Evolutionary conservation across 1,140 invertebrate genomes (phyloP).

Genomic region (Spodoptera frugiperda): DNA sequence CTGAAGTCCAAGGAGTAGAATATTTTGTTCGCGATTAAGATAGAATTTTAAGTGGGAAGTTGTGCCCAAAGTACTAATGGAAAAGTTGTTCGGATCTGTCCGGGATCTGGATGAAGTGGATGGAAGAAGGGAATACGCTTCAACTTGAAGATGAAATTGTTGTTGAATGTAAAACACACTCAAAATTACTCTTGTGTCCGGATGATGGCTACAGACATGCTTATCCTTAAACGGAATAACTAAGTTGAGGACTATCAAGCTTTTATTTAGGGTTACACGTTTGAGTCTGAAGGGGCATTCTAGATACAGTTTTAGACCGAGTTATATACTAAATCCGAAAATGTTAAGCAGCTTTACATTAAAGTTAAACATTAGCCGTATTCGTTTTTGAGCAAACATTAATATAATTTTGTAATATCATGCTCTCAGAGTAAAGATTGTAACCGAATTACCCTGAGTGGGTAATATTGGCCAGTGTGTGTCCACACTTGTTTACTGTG

Average conservation of each 20-base stretch:
- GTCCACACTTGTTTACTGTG: slow-evolving; percentile 20
- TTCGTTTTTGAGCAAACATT: slow-evolving; percentile 14
- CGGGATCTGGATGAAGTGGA: slow-evolving; percentile 59
- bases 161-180: slow-evolving; percentile 60
- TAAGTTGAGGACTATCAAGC: background rate
- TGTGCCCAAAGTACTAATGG: slow-evolving; percentile 67
- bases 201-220: background rate
- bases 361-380: slow-evolving; percentile 25
- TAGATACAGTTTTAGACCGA: background rate
- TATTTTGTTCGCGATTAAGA: slow-evolving; percentile 70
- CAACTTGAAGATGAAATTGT: slow-evolving; percentile 58
- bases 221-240: slow-evolving; percentile 29
- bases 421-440: slow-evolving; percentile 22
- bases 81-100: slow-evolving; percentile 66
- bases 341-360: slow-evolving; percentile 1
- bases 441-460: slow-evolving; percentile 13
- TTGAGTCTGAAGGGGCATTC: background rate
- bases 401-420: slow-evolving; percentile 22
- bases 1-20: slow-evolving; percentile 60
- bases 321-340: background rate
- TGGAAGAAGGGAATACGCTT: slow-evolving; percentile 62
- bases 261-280: background rate
- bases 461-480: slow-evolving; percentile 11
- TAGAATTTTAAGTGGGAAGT: slow-evolving; percentile 69
- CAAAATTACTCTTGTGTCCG: slow-evolving; percentile 47